Evolutionary conservation across 2,888 invertebrate genomes (phyloP).

Genomic region (Liopterus haemorrhoidalis): DNA sequence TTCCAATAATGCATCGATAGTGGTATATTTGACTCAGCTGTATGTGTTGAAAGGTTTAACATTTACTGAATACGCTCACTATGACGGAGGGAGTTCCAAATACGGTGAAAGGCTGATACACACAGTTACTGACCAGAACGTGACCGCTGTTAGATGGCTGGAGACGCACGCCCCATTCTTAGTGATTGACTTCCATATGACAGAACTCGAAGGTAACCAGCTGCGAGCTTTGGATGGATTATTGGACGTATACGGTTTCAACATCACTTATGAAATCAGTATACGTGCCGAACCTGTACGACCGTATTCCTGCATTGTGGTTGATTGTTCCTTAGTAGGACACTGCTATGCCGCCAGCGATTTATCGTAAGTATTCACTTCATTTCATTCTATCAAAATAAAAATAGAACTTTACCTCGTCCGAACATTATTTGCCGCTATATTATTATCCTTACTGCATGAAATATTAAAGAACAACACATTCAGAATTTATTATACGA

Average conservation of each 20-base stretch:
- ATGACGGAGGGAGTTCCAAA: constrained; percentile 61
- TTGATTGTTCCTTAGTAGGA: constrained; percentile 79
- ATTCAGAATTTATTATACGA: no score
- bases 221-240: constrained; percentile 73
- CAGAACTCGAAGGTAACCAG: constrained; percentile 72
- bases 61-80: constrained; percentile 71
- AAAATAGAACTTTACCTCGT: not conserved
- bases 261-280: constrained; percentile 81
- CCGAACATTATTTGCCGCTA: not conserved
- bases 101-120: constrained; percentile 61
- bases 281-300: constrained; percentile 50
- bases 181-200: constrained; percentile 69
- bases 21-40: constrained; percentile 82
- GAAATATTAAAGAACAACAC: no score
- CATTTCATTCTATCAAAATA: not conserved
- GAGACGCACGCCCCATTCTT: constrained; percentile 66
- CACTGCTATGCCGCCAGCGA: constrained; percentile 69
- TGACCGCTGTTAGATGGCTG: constrained; percentile 59
- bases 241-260: constrained; percentile 84
- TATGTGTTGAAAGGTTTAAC: constrained; percentile 74
- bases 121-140: constrained; percentile 67
- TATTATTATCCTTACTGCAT: no score
- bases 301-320: constrained; percentile 65
- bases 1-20: constrained; percentile 61
- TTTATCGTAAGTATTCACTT: constrained; percentile 65